A percentile compares a stretch with the other conserved stretches of the same genome.
Evolutionary conservation across 2,797 vertebrate genomes (phyloP).

Genomic region (Epinephelus coioides): DNA sequence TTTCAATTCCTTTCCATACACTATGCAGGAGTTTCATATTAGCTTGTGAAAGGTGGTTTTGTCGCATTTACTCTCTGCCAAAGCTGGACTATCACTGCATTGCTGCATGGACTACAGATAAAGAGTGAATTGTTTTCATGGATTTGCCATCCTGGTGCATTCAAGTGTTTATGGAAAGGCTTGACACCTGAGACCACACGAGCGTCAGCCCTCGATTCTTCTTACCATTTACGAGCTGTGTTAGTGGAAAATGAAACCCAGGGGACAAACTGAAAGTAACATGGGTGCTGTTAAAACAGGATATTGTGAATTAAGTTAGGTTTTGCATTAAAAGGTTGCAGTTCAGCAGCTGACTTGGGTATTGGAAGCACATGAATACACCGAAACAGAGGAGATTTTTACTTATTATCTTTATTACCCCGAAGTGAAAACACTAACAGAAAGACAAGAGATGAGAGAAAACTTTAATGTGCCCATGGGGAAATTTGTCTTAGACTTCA

Average conservation of each 20-base stretch:
- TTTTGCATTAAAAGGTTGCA: background rate
- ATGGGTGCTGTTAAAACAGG: background rate
- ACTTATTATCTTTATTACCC: background rate
- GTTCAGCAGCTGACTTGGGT: background rate
- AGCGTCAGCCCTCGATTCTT: background rate
- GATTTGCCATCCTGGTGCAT: conserved; percentile 10
- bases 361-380: background rate
- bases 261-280: background rate
- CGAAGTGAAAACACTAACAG: background rate
- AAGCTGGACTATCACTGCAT: background rate
- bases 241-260: conserved; percentile 34
- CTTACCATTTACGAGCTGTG: background rate
- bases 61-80: background rate
- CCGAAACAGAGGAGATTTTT: background rate
- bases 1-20: background rate
- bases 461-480: background rate
- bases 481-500: conserved; percentile 4
- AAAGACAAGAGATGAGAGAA: background rate
- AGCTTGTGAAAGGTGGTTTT: background rate
- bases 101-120: background rate
- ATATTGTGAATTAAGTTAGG: background rate
- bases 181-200: conserved; percentile 22
- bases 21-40: background rate
- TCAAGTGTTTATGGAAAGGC: conserved; percentile 18
- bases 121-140: background rate